These are phyloP conservation scores for Pandion haliaetus DNA, from an alignment of 2,113 vertebrate species.

Conservation along the genomic window DNA sequence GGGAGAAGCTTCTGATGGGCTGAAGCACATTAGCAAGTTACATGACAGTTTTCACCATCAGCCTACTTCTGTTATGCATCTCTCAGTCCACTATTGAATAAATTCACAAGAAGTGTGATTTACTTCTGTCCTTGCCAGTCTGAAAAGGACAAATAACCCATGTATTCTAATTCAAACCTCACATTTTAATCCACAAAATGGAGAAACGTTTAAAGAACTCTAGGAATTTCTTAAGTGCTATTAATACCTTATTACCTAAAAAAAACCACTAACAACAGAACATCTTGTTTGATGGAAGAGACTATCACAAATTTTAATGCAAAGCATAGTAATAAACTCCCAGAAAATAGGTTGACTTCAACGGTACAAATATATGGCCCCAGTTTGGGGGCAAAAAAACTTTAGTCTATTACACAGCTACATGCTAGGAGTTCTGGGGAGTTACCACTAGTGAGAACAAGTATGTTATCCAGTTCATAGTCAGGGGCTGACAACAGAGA, in stretches of 20 bases:
- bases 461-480: background rate
- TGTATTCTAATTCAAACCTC: background rate
- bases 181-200: background rate
- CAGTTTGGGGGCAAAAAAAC: background rate
- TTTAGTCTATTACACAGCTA: background rate
- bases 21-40: background rate
- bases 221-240: background rate
- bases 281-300: background rate
- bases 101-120: background rate
- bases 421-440: background rate
- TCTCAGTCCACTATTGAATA: background rate
- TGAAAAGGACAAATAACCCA: background rate
- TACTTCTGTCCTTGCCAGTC: background rate
- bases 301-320: background rate
- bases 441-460: background rate
- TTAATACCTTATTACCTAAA: background rate
- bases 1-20: background rate
- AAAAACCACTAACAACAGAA: background rate
- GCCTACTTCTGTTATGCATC: background rate
- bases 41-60: background rate
- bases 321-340: background rate
- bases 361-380: background rate
- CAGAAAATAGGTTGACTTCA: background rate
- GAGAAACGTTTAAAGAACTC: background rate
- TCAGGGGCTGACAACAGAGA: background rate